These are phyloP conservation scores for Bombyx huttoni DNA, from an alignment of 2,888 invertebrate genomes.

Conservation along the genomic window DNA sequence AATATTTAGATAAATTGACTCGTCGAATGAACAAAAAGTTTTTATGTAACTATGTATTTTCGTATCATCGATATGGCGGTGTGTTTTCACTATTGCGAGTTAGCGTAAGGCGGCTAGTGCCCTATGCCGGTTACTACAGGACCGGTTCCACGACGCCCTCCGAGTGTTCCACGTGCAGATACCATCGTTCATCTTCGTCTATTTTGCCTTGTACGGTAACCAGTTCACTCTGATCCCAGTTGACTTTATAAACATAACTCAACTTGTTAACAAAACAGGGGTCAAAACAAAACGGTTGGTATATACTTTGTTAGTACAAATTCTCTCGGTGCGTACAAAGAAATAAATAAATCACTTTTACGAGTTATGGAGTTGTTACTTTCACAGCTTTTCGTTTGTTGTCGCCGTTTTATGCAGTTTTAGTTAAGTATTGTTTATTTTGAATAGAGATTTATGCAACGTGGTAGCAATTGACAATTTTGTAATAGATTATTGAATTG, in stretches of 20 bases:
- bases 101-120: conserved; percentile 39
- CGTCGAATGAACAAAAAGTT: no score
- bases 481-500: no score
- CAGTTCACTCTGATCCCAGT: conserved; percentile 16
- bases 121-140: conserved; percentile 49
- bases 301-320: conserved; percentile 25
- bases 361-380: conserved; percentile 25
- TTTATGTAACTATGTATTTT: neutral
- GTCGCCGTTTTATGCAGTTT: neutral
- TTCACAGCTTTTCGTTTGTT: conserved; percentile 10
- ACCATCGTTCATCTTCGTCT: conserved; percentile 60
- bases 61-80: neutral
- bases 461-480: no score
- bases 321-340: conserved; percentile 29
- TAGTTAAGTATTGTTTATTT: neutral
- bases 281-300: conserved; percentile 15
- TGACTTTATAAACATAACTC: conserved; percentile 10
- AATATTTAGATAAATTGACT: no score
- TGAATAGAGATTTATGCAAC: neutral
- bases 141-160: conserved; percentile 47
- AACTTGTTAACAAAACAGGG: conserved; percentile 8
- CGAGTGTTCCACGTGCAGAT: conserved; percentile 47
- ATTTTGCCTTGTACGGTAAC: conserved; percentile 35
- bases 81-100: neutral
- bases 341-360: conserved; percentile 44